A percentile compares a stretch with the other conserved stretches of the same genome.
These are phyloP conservation scores for Oceanodroma leucorhoa DNA, from an alignment of 2,797 vertebrate genomes.

Conservation along the genomic window DNA sequence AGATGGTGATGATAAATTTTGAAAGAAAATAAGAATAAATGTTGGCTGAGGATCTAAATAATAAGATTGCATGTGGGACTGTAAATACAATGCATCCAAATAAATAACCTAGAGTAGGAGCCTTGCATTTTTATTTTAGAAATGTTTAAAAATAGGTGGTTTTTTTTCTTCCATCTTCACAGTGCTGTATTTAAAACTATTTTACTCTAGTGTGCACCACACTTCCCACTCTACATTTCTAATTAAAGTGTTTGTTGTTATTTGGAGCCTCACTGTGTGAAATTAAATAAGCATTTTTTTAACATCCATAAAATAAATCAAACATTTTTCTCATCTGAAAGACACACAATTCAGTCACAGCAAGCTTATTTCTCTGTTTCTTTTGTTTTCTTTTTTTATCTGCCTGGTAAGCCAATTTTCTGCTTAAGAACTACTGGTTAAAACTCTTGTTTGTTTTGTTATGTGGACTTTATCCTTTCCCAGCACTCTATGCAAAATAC, in stretches of 20 bases:
- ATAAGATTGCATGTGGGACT: neutral
- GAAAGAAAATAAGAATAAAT: constrained; percentile 29
- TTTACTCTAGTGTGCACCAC: neutral
- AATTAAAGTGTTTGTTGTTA: constrained; percentile 87
- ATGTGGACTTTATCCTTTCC: constrained; percentile 86
- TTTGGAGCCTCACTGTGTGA: constrained; percentile 85
- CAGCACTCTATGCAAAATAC: constrained; percentile 78
- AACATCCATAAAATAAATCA: constrained; percentile 88
- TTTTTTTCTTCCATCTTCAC: neutral
- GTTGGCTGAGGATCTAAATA: neutral
- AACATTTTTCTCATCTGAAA: constrained; percentile 82
- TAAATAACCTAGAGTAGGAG: neutral
- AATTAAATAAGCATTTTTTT: constrained; percentile 89
- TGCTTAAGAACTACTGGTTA: constrained; percentile 88
- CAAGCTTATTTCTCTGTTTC: constrained; percentile 87
- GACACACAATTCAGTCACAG: constrained; percentile 88
- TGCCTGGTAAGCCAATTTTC: constrained; percentile 95
- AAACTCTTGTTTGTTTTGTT: constrained; percentile 85
- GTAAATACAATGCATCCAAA: neutral
- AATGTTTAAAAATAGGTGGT: neutral
- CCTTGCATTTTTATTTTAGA: constrained; percentile 6
- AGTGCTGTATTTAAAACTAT: neutral
- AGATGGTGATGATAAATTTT: constrained; percentile 16
- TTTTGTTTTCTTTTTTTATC: constrained; percentile 88
- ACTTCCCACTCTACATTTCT: constrained; percentile 74